Evolutionary conservation across 2,888 invertebrate genomes (phyloP), one percentile per base, ranked within the genome.

Genomic region (Abrostola triplasia): DNA sequence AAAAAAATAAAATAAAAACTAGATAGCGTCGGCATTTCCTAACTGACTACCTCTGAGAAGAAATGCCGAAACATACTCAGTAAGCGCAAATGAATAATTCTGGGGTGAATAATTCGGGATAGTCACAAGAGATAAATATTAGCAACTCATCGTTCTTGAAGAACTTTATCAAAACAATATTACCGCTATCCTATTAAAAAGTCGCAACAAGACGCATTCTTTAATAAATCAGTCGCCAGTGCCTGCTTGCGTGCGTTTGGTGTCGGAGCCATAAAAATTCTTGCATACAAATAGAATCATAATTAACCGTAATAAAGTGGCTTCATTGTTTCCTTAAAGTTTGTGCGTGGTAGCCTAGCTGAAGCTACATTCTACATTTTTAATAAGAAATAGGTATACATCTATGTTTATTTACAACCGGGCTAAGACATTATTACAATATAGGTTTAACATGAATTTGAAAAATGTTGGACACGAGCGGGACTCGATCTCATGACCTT

Each of bases 231-330:
- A 69, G 49, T 53, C 44, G 52, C 55, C 36, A 36, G 36, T 57
- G 37, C n/a, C 44, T 13, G 44, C 37, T 79, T 37, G 73, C 79
- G 70, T 79, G 77, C 54, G 13, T 37, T 59, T 59, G 59, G 69
- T 56, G 64, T 58, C 59, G 56, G 60, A 52, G 42, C 55, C 61
- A 59, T 72, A 72, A 78, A 78, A 67, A 79, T 67, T 64, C 67
- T 76, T 69, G 79, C 65, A 76, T 78, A 49, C 61, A 63, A 68
- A 78, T 69, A 64, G 44, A 69, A 57, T 13, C 40, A 52, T 70
- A 68, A 59, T 50, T 58, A 57, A 42, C 51, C 36, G n/a, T 11
- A 38, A 50, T 68, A 58, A 54, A 59, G 37, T 59, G 50, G 57
- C 54, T 51, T 36, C 59, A 52, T 38, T 60, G n/a, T 62, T 55